Conservation (phyloP, 2,113 vertebrate species). For the Fregetta grallaria region DNA sequence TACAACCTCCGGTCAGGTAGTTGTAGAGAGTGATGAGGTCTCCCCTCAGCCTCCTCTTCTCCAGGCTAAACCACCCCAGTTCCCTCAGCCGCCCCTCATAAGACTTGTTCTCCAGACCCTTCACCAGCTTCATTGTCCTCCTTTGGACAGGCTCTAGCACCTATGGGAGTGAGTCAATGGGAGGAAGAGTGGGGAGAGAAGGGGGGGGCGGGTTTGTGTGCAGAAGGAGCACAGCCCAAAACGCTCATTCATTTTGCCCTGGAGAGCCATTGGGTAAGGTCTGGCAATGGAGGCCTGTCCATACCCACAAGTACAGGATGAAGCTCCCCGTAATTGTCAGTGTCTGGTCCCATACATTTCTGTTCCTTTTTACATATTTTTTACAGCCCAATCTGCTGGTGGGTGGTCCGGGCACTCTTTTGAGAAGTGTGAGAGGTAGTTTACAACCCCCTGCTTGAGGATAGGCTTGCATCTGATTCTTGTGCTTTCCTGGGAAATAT, state of each 20-base stretch:
- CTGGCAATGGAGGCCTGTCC: background rate
- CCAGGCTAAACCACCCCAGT: too few species aligned
- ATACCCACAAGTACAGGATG: background rate
- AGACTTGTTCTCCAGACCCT: too few species aligned
- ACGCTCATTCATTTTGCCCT: background rate
- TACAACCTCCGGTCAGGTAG: too few species aligned
- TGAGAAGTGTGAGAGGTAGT: rapidly evolving
- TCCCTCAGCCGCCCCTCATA: too few species aligned
- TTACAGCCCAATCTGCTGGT: background rate
- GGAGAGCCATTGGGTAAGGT: background rate
- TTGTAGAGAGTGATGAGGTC: too few species aligned
- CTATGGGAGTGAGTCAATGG: background rate
- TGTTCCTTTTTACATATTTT: background rate
- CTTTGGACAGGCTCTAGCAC: too few species aligned
- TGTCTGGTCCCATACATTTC: background rate
- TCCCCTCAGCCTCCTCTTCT: too few species aligned
- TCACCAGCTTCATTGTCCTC: too few species aligned
- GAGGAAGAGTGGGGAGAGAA: background rate
- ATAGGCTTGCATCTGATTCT: background rate
- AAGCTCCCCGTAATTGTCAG: background rate
- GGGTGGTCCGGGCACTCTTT: background rate
- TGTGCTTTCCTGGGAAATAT: background rate
- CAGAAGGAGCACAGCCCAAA: background rate
- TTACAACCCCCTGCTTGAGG: background rate
- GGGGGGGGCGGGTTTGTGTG: background rate